Percentiles rank a stretch among this genome's conserved stretches.
Conservation (phyloP, 2,113 vertebrate genomes). For the Heterocephalus glaber region DNA sequence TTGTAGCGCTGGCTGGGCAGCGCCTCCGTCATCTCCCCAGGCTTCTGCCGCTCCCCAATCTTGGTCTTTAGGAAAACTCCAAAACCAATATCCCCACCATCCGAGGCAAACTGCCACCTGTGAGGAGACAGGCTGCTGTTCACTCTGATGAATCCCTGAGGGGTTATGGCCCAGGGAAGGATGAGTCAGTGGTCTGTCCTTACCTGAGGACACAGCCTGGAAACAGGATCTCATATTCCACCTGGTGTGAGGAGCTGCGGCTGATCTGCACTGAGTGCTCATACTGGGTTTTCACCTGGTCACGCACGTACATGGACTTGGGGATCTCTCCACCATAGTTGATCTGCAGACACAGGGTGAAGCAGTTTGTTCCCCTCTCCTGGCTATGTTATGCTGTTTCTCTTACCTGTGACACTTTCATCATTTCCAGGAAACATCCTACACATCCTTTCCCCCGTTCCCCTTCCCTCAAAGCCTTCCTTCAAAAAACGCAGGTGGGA, state of each 20-base stretch:
- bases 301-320: conserved; percentile 90
- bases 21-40: conserved; percentile 90
- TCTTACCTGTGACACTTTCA: not conserved
- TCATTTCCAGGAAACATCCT: not conserved
- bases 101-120: conserved; percentile 95
- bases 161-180: not conserved
- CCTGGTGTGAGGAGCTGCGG: conserved; percentile 91
- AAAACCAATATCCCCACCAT: conserved; percentile 92
- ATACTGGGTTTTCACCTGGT: conserved; percentile 92
- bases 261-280: conserved; percentile 90
- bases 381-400: not conserved
- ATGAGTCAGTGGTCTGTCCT: not conserved
- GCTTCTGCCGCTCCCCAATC: conserved; percentile 90
- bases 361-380: not conserved
- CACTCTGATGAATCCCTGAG: not conserved
- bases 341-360: conserved; percentile 85
- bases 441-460: not conserved
- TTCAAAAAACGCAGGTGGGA: too few relatives aligned
- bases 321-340: conserved; percentile 93
- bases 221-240: conserved; percentile 94
- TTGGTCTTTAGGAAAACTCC: conserved; percentile 94
- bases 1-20: conserved; percentile 93
- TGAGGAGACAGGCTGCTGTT: not conserved
- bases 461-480: rapidly evolving
- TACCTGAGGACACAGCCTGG: conserved; percentile 96